Evolutionary conservation across 1,140 invertebrate species (phyloP).

Genomic region (Drosophila suzukii): DNA sequence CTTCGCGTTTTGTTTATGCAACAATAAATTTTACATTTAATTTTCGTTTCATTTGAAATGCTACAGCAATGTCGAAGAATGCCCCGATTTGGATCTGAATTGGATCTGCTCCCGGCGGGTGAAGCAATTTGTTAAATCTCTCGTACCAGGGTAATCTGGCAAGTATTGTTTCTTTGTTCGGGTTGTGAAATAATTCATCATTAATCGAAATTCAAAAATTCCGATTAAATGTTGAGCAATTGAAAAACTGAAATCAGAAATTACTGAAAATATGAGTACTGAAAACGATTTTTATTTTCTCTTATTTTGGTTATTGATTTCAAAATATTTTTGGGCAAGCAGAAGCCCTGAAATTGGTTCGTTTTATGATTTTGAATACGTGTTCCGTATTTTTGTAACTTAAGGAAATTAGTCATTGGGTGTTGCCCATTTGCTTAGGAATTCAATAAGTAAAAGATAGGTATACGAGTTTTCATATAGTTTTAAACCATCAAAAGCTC

Average conservation of each 20-base stretch:
- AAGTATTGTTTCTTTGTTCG: slow-evolving; percentile 33
- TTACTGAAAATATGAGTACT: background rate
- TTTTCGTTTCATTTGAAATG: slow-evolving; percentile 75
- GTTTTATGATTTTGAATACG: background rate
- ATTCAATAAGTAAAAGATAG: no score
- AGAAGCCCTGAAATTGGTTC: background rate
- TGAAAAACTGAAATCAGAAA: slow-evolving; percentile 15
- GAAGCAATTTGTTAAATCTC: slow-evolving; percentile 33
- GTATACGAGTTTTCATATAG: no score
- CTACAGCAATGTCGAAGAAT: slow-evolving; percentile 57
- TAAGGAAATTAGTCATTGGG: slow-evolving; percentile 26
- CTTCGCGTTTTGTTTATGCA: slow-evolving; percentile 78
- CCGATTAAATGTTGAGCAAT: slow-evolving; percentile 15
- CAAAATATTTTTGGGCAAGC: background rate
- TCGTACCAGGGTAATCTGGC: slow-evolving; percentile 22
- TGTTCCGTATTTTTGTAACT: slow-evolving; percentile 10
- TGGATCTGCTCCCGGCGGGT: slow-evolving; percentile 6
- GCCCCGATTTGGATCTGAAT: slow-evolving; percentile 42
- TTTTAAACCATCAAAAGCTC: background rate
- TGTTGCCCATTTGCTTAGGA: slow-evolving; percentile 1
- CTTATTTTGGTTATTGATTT: slow-evolving; percentile 1
- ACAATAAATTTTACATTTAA: slow-evolving; percentile 82
- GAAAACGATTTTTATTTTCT: background rate
- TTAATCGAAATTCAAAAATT: slow-evolving; percentile 17
- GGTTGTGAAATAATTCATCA: slow-evolving; percentile 38